Evolutionary conservation across 2,888 invertebrate genomes (phyloP).

Genomic region (Deroplatys truncata): DNA sequence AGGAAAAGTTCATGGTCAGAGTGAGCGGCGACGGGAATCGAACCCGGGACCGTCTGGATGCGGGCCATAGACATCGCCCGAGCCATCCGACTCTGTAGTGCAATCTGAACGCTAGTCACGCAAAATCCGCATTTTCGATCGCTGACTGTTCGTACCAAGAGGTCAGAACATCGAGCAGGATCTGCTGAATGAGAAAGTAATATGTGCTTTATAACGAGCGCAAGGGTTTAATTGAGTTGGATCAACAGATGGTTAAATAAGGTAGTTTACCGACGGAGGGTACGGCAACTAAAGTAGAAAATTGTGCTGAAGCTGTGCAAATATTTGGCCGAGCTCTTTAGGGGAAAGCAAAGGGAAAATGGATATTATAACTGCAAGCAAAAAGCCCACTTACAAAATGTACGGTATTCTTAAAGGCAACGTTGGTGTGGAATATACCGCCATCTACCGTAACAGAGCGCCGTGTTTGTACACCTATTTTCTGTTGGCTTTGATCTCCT

Average conservation of each 20-base stretch:
- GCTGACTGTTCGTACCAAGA: too few relatives aligned
- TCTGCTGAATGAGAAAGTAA: not conserved
- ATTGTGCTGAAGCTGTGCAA: not conserved
- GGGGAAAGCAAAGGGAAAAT: not conserved
- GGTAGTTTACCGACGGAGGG: not conserved
- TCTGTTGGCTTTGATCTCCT: too few relatives aligned
- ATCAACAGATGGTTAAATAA: not conserved
- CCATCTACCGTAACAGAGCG: too few relatives aligned
- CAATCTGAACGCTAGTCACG: too few relatives aligned
- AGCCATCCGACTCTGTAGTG: too few relatives aligned
- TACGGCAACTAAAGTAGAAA: not conserved
- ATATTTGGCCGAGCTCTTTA: not conserved
- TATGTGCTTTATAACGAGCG: not conserved
- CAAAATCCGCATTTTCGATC: too few relatives aligned
- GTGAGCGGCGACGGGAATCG: too few relatives aligned
- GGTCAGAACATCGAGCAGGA: not conserved
- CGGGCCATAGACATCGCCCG: too few relatives aligned
- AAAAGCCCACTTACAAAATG: not conserved
- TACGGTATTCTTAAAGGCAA: not conserved
- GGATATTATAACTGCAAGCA: not conserved
- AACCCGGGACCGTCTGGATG: too few relatives aligned
- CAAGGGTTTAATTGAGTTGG: not conserved
- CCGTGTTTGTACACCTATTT: too few relatives aligned
- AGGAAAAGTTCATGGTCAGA: too few relatives aligned
- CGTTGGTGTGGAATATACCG: too few relatives aligned